Conservation (phyloP, 2,888 invertebrate genomes). For the Clistopyga incitator region DNA sequence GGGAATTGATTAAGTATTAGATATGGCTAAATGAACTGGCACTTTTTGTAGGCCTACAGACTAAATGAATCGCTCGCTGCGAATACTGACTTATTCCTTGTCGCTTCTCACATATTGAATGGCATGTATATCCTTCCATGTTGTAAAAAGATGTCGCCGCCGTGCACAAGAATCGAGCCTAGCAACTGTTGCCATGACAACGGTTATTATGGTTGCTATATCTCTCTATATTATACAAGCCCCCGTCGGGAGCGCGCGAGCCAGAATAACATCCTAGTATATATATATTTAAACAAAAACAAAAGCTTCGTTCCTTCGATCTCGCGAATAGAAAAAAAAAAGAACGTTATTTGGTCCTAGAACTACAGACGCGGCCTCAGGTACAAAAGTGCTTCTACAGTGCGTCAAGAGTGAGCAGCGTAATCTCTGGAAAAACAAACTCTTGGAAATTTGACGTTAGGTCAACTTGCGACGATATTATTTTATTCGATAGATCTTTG, state of each 20-base stretch:
- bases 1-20: conserved; percentile 14
- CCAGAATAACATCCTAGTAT: too few relatives aligned
- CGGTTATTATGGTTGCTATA: too few relatives aligned
- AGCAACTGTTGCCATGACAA: too few relatives aligned
- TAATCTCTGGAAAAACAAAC: not conserved
- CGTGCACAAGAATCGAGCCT: too few relatives aligned
- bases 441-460: not conserved
- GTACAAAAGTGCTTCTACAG: conserved; percentile 43
- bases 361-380: conserved; percentile 42
- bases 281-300: too few relatives aligned
- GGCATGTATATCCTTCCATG: conserved; percentile 31
- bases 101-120: conserved; percentile 19
- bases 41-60: conserved; percentile 36
- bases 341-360: conserved; percentile 49
- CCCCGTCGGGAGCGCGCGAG: too few relatives aligned
- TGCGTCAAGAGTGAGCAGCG: conserved; percentile 3
- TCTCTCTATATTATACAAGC: too few relatives aligned
- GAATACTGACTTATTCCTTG: conserved; percentile 55
- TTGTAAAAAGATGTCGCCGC: conserved; percentile 6
- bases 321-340: too few relatives aligned
- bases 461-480: not conserved
- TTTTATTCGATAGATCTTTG: not conserved
- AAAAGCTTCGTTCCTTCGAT: too few relatives aligned
- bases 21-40: conserved; percentile 53
- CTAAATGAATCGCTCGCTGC: conserved; percentile 42